Evolutionary conservation across 2,888 invertebrate genomes (phyloP).

Genomic region (Tenthredo amoena): DNA sequence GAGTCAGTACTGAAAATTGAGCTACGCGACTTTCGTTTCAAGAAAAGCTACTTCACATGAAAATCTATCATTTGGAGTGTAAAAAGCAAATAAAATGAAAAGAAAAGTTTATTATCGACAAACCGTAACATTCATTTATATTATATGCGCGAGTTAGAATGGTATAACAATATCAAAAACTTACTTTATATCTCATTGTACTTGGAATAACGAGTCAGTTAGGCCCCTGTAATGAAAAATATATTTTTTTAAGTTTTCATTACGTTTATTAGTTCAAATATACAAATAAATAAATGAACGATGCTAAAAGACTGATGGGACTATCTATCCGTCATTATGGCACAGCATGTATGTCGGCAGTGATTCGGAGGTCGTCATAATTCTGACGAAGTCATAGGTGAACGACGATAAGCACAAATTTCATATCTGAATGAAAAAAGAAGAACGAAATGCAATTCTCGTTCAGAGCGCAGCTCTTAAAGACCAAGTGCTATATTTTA

Average conservation of each 20-base stretch:
- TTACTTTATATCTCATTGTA: conserved; percentile 50
- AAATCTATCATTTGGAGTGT: too few relatives aligned
- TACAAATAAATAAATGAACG: not conserved
- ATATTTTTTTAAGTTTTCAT: not conserved
- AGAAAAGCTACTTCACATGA: too few relatives aligned
- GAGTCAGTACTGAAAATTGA: too few relatives aligned
- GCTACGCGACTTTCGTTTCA: too few relatives aligned
- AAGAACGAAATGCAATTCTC: not conserved
- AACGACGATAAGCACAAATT: not conserved
- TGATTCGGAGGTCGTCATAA: not conserved
- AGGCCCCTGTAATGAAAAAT: conserved; percentile 19
- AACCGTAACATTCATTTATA: too few relatives aligned
- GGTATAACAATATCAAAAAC: conserved; percentile 4
- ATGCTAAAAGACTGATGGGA: not conserved
- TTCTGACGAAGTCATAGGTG: not conserved
- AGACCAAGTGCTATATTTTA: not conserved
- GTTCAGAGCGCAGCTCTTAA: not conserved
- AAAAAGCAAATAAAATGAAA: too few relatives aligned
- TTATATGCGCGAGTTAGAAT: not conserved
- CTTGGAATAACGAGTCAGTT: not conserved
- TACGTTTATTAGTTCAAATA: not conserved
- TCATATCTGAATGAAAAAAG: not conserved
- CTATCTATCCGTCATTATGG: not conserved
- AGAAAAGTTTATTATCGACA: too few relatives aligned
- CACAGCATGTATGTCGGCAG: not conserved